Base-by-base conservation (phyloP, 2,797 vertebrate species). In the Esox lucius region DNA sequence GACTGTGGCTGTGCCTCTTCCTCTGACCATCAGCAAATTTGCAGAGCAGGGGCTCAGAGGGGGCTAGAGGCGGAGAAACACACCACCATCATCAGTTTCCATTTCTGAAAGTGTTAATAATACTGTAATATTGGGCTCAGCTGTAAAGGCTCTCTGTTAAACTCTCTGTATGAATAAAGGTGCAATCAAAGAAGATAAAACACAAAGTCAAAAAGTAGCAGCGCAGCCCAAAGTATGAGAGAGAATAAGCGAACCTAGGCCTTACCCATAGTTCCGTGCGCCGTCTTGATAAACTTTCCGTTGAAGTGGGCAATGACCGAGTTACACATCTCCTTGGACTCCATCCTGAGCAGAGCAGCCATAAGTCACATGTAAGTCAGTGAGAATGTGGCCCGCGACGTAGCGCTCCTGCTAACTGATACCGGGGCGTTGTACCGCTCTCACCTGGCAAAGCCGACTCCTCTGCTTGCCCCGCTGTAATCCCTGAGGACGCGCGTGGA, bases 271-370 rank as follows among this genome's bases (percentile, higher is more conserved):
- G 95, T 95, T 94, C 97, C 97, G 74, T 97, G 94, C 70, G 96
- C 92, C 51, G 95, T 96, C 93, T 99, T 99, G 91, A 99, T 97
- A 88, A 98, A 99, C 91, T 99, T 99, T 82, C 98, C 98, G 81
- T 99, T 99, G 91, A 99, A 99, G 93, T 99, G 96, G 91, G 96
- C 95, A 90, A 99, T 99, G 86, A 99, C 97, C 0, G 96, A 95
- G 79, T 99, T 97, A 81, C 98, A 99, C 94, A 99, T 98, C 93
- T 99, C 97, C 85, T 97, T 99, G 79, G 98, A 98, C 92, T 98
- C 98, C 98, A 99, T 99, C 91, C 97, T 98, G 80, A 78, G 71
- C 80, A 86, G 5, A 46, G 11, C 33, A 46, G 11, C n/a, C 67
- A 48, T 4, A 68, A 5, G 39, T 65, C 31, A 31, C 26, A 33